A percentile compares a stretch with the other conserved stretches of the same genome.
phyloP scores from a whole-genome alignment of 2,113 vertebrate species.

The Gymnogyps californianus region DNA sequence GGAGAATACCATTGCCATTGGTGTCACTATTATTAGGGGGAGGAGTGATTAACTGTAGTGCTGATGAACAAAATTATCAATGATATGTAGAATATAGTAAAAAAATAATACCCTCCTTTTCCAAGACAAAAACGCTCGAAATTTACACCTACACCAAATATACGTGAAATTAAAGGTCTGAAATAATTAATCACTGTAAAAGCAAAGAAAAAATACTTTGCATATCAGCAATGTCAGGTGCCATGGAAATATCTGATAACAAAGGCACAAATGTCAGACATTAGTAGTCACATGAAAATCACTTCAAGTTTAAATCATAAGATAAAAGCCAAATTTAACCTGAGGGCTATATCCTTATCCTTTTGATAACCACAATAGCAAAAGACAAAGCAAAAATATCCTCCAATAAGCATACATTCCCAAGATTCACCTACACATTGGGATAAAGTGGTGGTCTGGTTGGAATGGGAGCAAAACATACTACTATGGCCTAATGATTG shows the following conservation, averaged over 20 bases:
- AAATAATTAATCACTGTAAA: background rate
- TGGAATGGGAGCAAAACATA: background rate
- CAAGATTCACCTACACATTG: background rate
- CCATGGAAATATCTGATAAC: background rate
- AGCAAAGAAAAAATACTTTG: background rate
- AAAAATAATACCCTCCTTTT: background rate
- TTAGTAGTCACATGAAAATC: background rate
- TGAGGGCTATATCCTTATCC: background rate
- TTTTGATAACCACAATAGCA: background rate
- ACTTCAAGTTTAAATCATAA: background rate
- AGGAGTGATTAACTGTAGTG: background rate
- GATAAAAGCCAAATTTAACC: background rate
- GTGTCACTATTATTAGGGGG: background rate
- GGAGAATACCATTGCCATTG: background rate
- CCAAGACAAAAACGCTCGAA: background rate
- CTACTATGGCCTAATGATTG: background rate
- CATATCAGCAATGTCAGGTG: background rate
- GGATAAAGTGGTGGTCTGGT: background rate
- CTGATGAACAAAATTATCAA: background rate
- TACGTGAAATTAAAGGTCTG: background rate
- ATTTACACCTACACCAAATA: background rate
- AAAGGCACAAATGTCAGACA: background rate
- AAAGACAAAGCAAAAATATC: background rate
- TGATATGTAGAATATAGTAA: background rate
- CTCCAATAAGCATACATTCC: background rate